Evolutionary conservation across 2,113 vertebrate species (phyloP), one percentile per base, ranked within the genome.

Genomic region (Aspidoscelis tigris): DNA sequence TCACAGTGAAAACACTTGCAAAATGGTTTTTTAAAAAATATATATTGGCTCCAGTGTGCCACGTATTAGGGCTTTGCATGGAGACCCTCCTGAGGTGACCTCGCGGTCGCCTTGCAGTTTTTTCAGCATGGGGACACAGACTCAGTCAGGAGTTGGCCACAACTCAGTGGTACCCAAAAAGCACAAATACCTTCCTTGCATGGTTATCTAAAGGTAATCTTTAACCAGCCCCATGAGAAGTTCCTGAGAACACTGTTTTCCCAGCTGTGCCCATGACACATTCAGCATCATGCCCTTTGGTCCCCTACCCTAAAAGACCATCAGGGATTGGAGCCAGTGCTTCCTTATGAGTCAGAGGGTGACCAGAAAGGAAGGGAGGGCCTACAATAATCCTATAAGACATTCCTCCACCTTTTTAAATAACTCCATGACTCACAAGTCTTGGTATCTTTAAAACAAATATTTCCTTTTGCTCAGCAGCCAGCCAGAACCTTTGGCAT

Each of bases 381-480:
- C 58, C 41, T 68, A 24, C 69, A 18, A 43, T 0, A 0, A 64
- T 43, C 65, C 22, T 76, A 58, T 61, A 2, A 72, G 18, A 6
- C 3, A 0, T 1, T 0, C 26, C 78, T 55, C 14, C 55, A 83
- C 11, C 20, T 4, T 24, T 61, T 83, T 73, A 18, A 61, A 18
- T 72, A 39, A 78, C 78, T 9, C 82, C 55, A 39, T 18, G 68
- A 53, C 43, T 50, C 61, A 71, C 39, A 73, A 80, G 47, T 71
- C 75, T 41, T 64, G 75, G 33, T n/a, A 70, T 73, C 47, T 82
- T 84, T 84, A 71, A 61, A 50, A 44, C n/a, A 91, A 78, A 65
- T 33, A 92, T 66, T 87, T 87, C 78, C 88, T 79, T 41, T 86
- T 84, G 72, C 76, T 71, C 55, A 0, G 0, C 72, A 86, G 73